These are phyloP conservation scores for Babylonia areolata DNA, from an alignment of 1,140 invertebrate genomes.

Conservation along the genomic window DNA sequence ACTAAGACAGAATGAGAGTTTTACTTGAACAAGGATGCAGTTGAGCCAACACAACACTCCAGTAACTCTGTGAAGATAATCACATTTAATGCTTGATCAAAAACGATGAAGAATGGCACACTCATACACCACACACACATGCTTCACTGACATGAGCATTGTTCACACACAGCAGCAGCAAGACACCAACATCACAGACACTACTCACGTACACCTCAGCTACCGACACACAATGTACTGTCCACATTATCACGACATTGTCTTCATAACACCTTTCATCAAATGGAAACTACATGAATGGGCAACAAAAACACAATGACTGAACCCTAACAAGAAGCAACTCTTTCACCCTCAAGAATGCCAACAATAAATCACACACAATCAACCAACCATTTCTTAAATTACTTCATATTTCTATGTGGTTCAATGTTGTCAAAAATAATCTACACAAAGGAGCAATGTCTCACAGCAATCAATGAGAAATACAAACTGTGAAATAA, in stretches of 20 bases:
- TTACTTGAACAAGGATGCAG: background rate
- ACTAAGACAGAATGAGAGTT: background rate
- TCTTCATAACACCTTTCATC: no score
- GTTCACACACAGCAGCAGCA: background rate
- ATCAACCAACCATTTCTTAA: background rate
- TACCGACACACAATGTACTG: no score
- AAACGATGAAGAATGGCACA: background rate
- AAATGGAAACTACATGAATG: background rate
- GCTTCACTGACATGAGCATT: background rate
- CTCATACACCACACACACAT: background rate
- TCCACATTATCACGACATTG: no score
- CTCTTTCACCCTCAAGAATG: background rate
- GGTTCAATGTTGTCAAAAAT: background rate
- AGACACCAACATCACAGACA: background rate
- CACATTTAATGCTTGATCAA: constrained; percentile 4
- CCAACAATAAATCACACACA: background rate
- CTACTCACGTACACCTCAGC: background rate
- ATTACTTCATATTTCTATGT: background rate
- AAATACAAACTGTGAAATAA: background rate
- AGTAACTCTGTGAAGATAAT: background rate
- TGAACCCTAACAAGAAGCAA: background rate
- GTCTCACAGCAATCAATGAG: background rate
- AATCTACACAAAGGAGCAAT: background rate
- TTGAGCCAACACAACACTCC: background rate
- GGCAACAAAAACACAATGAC: background rate